Conservation (phyloP, 2,113 vertebrate genomes). For the Thunnus thynnus region DNA sequence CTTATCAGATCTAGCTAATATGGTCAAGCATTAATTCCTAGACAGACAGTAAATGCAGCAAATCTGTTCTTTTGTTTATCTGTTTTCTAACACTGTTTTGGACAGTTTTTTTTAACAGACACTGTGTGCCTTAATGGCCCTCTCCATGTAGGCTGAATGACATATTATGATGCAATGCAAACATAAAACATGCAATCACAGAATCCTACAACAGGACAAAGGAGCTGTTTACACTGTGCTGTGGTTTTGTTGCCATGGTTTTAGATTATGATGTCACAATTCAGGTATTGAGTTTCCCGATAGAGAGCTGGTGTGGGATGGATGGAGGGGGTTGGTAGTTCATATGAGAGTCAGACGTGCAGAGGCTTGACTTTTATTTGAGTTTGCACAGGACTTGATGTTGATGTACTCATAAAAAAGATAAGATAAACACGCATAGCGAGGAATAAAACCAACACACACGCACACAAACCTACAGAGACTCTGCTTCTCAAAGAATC, state of each 20-base stretch:
- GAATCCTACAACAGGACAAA: slow-evolving; percentile 39
- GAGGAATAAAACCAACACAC: slow-evolving; percentile 25
- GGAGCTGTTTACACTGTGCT: slow-evolving; percentile 65
- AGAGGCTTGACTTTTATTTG: slow-evolving; percentile 26
- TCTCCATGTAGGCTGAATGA: background rate
- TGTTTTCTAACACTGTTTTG: background rate
- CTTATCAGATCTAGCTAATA: no score
- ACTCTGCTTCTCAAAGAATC: slow-evolving; percentile 60
- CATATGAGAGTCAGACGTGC: slow-evolving; percentile 29
- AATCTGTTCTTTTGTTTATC: background rate
- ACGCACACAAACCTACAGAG: slow-evolving; percentile 32
- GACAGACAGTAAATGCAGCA: no score
- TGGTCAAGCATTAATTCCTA: no score
- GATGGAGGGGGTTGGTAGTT: background rate
- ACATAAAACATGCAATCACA: slow-evolving; percentile 63
- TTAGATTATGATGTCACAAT: slow-evolving; percentile 59
- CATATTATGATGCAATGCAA: slow-evolving; percentile 43
- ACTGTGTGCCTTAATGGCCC: background rate
- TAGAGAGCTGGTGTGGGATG: slow-evolving; percentile 2
- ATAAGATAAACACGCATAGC: slow-evolving; percentile 26
- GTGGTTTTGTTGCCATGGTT: slow-evolving; percentile 67
- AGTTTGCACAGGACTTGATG: slow-evolving; percentile 11
- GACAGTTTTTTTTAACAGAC: background rate
- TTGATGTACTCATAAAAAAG: slow-evolving; percentile 48
- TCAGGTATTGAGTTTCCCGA: slow-evolving; percentile 53